Evolutionary conservation across 2,113 vertebrate genomes (phyloP).

Genomic region (Clarias gariepinus): DNA sequence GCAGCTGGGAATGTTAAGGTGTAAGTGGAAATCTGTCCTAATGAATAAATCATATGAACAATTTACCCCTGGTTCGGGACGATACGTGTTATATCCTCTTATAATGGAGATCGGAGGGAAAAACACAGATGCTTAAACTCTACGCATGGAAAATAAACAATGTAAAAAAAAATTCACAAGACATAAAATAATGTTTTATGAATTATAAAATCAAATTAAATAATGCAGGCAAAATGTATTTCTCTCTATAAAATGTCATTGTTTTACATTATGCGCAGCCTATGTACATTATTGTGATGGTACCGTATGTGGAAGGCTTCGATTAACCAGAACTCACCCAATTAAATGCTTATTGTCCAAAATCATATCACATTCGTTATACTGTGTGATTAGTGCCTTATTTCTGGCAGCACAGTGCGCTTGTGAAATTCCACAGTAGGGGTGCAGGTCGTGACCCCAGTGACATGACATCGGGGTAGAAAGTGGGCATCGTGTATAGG

Average conservation of each 20-base stretch:
- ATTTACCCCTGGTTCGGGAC: neutral
- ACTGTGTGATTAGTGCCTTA: neutral
- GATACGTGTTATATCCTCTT: neutral
- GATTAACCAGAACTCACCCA: constrained; percentile 34
- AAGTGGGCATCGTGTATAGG: neutral
- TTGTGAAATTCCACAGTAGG: neutral
- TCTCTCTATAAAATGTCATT: constrained; percentile 69
- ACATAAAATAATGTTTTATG: neutral
- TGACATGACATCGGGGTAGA: neutral
- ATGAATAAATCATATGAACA: neutral
- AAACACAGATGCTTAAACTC: neutral
- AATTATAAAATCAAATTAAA: constrained; percentile 19
- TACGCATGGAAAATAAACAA: neutral
- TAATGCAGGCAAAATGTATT: constrained; percentile 56
- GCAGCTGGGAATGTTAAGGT: neutral
- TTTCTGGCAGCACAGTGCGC: neutral
- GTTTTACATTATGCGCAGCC: constrained; percentile 77
- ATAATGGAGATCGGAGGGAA: too few species aligned
- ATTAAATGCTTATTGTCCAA: neutral
- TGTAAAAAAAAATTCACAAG: neutral
- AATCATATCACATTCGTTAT: neutral
- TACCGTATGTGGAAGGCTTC: constrained; percentile 53
- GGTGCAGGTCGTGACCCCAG: neutral
- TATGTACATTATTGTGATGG: constrained; percentile 73
- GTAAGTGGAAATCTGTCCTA: neutral